Evolutionary conservation across 2,797 vertebrate species (phyloP), one percentile per base, ranked within the genome.

Genomic region (Platyrinchus mystaceus): DNA sequence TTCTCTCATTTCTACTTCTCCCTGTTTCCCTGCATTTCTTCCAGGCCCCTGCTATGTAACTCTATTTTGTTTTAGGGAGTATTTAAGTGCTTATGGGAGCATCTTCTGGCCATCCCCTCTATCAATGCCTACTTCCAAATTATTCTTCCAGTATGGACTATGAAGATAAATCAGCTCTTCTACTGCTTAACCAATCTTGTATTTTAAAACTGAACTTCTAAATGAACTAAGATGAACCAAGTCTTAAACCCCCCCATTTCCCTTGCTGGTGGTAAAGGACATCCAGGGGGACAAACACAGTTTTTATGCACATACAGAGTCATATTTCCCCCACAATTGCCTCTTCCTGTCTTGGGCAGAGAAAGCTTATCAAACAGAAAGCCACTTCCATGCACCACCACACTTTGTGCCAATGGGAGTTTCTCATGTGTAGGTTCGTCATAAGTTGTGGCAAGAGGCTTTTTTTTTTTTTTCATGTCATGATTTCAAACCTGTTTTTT

Each of bases 351-450:
- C 28, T 3, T 12, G 7, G 43, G 27, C 4, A 68, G 36, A 90
- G 55, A 84, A 91, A 20, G 10, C 17, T 91, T 84, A 84, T 63
- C 88, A 78, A 59, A 52, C 3, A 10, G 27, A 90, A 94, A 95
- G 36, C n/a, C 79, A 58, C 82, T 83, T 87, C 79, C 89, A 80
- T 47, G 20, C 53, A 22, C 39, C 62, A 50, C 28, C 53, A 32
- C 53, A 16, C 30, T 55, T n/a, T 1, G 7, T 81, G 62, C n/a
- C 2, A 4, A 23, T 12, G 21, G 68, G 69, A 87, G 39, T 66
- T 91, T 84, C 59, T 77, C 4, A 2, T 9, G 23, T 4, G 11
- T 13, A 43, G 32, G 30, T 43, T 26, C 2, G 0, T 71, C 79
- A 27, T 21, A 62, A 68, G 3, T 1, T 71, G 62, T 59, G 81